Percentiles rank a stretch among this genome's conserved stretches.
Evolutionary conservation across 2,888 invertebrate species (phyloP).

Genomic region (Stenolophus ochropezus): DNA sequence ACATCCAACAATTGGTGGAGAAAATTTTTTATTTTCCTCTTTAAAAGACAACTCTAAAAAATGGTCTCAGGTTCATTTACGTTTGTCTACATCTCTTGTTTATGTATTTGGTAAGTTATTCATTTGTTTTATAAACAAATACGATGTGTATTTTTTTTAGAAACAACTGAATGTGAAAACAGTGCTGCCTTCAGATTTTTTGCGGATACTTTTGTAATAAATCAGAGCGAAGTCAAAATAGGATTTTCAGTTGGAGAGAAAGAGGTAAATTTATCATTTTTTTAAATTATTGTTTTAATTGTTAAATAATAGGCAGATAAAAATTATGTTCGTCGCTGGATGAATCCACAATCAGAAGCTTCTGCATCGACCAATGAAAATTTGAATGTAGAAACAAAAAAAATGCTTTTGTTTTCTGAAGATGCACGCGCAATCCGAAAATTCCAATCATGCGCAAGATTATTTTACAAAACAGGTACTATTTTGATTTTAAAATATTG

Average conservation of each 20-base stretch:
- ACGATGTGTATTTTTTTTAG: not conserved
- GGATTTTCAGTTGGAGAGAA: not conserved
- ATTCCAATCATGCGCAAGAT: not conserved
- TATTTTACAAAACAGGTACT: not conserved
- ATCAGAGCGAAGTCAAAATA: not conserved
- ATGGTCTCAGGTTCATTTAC: not conserved
- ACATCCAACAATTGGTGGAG: not conserved
- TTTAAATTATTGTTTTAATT: no score
- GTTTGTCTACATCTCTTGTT: not conserved
- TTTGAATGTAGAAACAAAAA: not conserved
- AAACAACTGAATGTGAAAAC: not conserved
- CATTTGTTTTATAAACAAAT: not conserved
- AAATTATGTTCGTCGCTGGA: no score
- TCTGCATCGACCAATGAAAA: not conserved
- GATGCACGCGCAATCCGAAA: not conserved
- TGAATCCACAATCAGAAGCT: no score
- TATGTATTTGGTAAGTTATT: conserved; percentile 6
- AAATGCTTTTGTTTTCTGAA: not conserved
- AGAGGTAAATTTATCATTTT: not conserved
- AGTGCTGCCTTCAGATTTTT: not conserved
- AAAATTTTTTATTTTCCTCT: not conserved
- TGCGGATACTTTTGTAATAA: not conserved
- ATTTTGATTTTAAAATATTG: no score
- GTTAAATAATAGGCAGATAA: no score
- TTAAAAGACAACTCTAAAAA: not conserved